A percentile compares a stretch with the other conserved stretches of the same genome.
Evolutionary conservation across 1,140 invertebrate genomes (phyloP).

Genomic region (Caenorhabditis latens): DNA sequence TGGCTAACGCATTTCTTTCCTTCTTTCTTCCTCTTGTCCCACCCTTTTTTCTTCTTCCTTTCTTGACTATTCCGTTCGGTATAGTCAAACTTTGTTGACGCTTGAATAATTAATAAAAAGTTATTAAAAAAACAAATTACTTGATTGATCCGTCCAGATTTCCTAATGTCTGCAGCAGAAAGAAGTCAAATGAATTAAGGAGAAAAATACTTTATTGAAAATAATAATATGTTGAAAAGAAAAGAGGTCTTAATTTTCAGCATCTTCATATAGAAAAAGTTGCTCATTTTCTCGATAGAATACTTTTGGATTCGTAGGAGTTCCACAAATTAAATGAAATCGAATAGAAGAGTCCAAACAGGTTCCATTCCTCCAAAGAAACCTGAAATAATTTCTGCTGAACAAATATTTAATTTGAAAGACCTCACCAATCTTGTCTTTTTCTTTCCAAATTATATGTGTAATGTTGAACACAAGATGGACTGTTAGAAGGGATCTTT

Average conservation of each 20-base stretch:
- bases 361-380: constrained; percentile 72
- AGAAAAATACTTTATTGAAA: too few relatives aligned
- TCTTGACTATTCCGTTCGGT: not conserved
- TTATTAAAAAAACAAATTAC: not conserved
- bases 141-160: too few relatives aligned
- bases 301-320: constrained; percentile 72
- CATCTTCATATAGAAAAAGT: constrained; percentile 75
- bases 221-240: too few relatives aligned
- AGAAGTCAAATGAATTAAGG: too few relatives aligned
- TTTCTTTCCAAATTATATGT: constrained; percentile 74
- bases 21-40: not conserved
- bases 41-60: not conserved
- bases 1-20: constrained; percentile 29
- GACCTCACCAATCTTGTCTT: constrained; percentile 71
- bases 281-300: constrained; percentile 73
- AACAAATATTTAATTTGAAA: not conserved
- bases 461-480: constrained; percentile 57
- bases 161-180: too few relatives aligned
- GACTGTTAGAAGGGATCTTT: constrained; percentile 34
- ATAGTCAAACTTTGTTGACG: constrained; percentile 17
- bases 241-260: constrained; percentile 4
- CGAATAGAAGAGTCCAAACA: constrained; percentile 71
- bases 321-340: constrained; percentile 75
- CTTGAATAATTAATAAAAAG: constrained; percentile 22
- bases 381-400: constrained; percentile 67